phyloP scores from a whole-genome alignment of 2,113 vertebrate species.

The Hyla sarda region DNA sequence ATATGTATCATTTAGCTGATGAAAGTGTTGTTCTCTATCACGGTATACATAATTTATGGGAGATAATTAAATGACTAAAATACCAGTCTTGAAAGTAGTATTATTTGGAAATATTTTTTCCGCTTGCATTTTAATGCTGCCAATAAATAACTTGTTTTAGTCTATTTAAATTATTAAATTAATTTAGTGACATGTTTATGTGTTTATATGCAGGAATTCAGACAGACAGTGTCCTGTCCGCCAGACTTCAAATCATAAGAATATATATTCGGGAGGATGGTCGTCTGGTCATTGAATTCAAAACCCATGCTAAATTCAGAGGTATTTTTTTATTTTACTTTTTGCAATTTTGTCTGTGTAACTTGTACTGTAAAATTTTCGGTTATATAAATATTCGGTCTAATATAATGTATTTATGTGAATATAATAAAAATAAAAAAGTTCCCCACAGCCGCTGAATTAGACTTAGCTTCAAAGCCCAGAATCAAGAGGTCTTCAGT shows the following conservation, averaged over 20 bases:
- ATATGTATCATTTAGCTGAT: not conserved
- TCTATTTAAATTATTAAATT: not conserved
- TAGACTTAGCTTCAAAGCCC: too few relatives aligned
- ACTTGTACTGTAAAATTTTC: too few relatives aligned
- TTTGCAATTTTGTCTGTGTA: too few relatives aligned
- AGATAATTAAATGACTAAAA: not conserved
- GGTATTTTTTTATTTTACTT: slow-evolving; percentile 71
- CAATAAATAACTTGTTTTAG: not conserved
- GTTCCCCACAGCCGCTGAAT: too few relatives aligned
- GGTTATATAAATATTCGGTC: too few relatives aligned
- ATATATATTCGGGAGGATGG: slow-evolving; percentile 97
- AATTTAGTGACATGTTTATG: too few relatives aligned
- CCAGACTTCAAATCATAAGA: slow-evolving; percentile 93
- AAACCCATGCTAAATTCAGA: slow-evolving; percentile 97
- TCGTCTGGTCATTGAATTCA: slow-evolving; percentile 95
- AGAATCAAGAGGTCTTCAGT: too few relatives aligned
- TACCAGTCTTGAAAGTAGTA: not conserved
- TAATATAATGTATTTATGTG: too few relatives aligned
- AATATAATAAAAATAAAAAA: too few relatives aligned
- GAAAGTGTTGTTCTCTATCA: not conserved
- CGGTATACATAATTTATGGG: not conserved
- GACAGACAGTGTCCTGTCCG: slow-evolving; percentile 95
- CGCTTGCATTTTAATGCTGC: not conserved
- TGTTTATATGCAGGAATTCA: slow-evolving; percentile 85
- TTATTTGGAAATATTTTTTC: not conserved